Evolutionary conservation across 2,888 invertebrate species (phyloP).

Genomic region (Iselma pallidipennis): DNA sequence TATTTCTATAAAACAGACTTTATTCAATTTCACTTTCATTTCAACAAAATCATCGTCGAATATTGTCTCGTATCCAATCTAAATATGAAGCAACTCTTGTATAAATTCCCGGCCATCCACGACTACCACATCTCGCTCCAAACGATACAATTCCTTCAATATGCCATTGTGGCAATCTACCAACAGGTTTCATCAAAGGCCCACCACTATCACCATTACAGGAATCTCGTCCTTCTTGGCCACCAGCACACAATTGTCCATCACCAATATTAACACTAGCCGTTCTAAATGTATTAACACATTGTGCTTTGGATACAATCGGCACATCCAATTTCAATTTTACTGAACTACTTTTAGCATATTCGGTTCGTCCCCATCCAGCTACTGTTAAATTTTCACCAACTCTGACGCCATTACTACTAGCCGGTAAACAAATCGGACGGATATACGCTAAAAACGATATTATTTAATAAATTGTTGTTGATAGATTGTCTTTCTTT

Average conservation of each 20-base stretch:
- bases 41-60: background rate
- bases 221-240: constrained; percentile 63
- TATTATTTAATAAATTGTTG: too few relatives aligned
- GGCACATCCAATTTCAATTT: constrained; percentile 67
- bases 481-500: background rate
- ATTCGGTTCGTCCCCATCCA: constrained; percentile 54
- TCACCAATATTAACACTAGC: constrained; percentile 35
- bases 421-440: constrained; percentile 48
- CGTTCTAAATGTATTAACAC: constrained; percentile 32
- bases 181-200: constrained; percentile 67
- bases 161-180: constrained; percentile 60
- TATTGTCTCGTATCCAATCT: constrained; percentile 60
- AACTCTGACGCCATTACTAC: constrained; percentile 36
- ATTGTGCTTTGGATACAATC: constrained; percentile 55
- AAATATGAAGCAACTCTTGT: constrained; percentile 53
- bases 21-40: too few relatives aligned
- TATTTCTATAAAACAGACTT: too few relatives aligned
- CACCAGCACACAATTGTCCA: constrained; percentile 49
- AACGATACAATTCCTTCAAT: constrained; percentile 70
- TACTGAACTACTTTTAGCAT: constrained; percentile 47
- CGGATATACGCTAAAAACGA: constrained; percentile 38
- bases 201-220: constrained; percentile 80
- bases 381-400: constrained; percentile 47
- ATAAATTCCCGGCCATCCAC: constrained; percentile 48
- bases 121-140: constrained; percentile 55